phyloP scores from a whole-genome alignment of 2,113 vertebrate species.

The pig (Sus scrofa) region T2T-Sscrofa CM000815.6:41585501-41586000 shows the following conservation, averaged over 20 bases:
- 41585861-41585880: background rate
- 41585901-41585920: background rate
- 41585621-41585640: background rate
- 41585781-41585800: background rate
- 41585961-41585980: background rate
- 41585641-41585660: background rate
- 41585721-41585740: background rate
- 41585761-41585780: background rate
- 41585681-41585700: background rate
- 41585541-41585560: background rate
- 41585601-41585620: background rate
- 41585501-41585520: background rate
- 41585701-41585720: background rate
- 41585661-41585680: background rate
- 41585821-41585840: background rate
- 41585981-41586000: too few relatives aligned
- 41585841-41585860: background rate
- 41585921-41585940: background rate
- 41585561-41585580: background rate
- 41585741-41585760: background rate
- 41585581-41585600: background rate
- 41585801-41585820: background rate
- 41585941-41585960: background rate
- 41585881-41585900: background rate
- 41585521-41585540: background rate